Percentiles rank a stretch among this genome's conserved stretches.
Evolutionary conservation across 1,140 invertebrate species (phyloP).

Genomic region (Brachionus rotundiformis): DNA sequence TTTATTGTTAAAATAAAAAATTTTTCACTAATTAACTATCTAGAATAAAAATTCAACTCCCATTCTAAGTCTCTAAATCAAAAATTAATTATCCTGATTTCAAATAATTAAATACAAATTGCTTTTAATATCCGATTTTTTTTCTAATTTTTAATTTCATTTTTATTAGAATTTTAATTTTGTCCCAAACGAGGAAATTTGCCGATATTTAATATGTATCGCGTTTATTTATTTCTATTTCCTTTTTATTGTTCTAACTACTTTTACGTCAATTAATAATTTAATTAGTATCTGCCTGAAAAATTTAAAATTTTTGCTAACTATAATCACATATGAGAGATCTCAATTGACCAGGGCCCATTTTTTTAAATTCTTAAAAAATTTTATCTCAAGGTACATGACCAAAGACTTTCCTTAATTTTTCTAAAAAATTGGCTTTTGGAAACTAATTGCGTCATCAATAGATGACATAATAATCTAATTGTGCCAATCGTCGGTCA

Average conservation of each 20-base stretch:
- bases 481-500: neutral
- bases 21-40: constrained; percentile 20
- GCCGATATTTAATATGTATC: neutral
- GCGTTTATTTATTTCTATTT: constrained; percentile 24
- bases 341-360: too few relatives aligned
- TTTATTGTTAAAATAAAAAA: neutral
- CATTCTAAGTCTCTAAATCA: neutral
- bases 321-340: too few relatives aligned
- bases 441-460: too few relatives aligned
- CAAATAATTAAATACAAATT: constrained; percentile 41
- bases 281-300: neutral
- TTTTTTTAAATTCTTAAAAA: too few relatives aligned
- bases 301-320: too few relatives aligned
- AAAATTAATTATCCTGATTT: constrained; percentile 50
- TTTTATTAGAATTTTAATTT: constrained; percentile 29
- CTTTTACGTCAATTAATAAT: constrained; percentile 46
- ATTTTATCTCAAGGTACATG: too few relatives aligned
- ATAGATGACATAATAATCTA: neutral
- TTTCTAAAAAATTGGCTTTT: too few relatives aligned
- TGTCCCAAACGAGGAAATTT: constrained; percentile 7
- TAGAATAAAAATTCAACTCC: neutral
- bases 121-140: constrained; percentile 50
- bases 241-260: neutral
- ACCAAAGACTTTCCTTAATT: too few relatives aligned
- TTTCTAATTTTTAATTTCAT: constrained; percentile 26